Evolutionary conservation across 2,113 vertebrate species (phyloP).

Genomic region (Nannospalax galili): DNA sequence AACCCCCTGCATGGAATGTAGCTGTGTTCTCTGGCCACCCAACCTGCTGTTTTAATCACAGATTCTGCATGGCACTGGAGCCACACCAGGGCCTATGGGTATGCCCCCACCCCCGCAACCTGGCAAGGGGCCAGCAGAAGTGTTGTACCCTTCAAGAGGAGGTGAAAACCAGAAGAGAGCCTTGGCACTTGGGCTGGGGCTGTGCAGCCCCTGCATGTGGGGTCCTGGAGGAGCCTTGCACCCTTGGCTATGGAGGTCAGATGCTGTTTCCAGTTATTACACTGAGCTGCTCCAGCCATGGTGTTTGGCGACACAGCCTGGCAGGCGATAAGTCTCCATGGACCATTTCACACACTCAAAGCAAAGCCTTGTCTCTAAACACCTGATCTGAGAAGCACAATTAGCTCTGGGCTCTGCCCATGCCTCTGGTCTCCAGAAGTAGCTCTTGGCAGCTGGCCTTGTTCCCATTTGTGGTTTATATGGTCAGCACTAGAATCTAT

Average conservation of each 20-base stretch:
- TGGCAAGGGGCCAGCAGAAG: neutral
- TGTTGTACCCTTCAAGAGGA: neutral
- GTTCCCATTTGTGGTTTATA: neutral
- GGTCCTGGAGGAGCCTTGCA: too few relatives aligned
- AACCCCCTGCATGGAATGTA: neutral
- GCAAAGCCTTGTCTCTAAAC: neutral
- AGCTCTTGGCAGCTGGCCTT: neutral
- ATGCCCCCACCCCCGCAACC: neutral
- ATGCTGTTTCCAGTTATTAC: neutral
- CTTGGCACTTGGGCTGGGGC: neutral
- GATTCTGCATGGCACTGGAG: neutral
- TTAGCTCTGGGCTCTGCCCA: neutral
- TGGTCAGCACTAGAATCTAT: neutral
- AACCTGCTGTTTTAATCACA: neutral
- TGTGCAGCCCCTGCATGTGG: neutral
- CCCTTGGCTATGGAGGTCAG: neutral
- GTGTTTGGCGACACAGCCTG: accelerated
- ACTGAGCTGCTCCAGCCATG: neutral
- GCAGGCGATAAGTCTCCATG: accelerated
- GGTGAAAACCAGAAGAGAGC: neutral
- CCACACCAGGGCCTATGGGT: neutral
- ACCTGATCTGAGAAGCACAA: slow-evolving; percentile 47
- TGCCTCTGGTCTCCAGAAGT: neutral
- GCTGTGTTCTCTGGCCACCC: neutral
- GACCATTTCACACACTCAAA: neutral